Conservation (phyloP, 2,888 invertebrate genomes). For the Eristalinus aeneus region DNA sequence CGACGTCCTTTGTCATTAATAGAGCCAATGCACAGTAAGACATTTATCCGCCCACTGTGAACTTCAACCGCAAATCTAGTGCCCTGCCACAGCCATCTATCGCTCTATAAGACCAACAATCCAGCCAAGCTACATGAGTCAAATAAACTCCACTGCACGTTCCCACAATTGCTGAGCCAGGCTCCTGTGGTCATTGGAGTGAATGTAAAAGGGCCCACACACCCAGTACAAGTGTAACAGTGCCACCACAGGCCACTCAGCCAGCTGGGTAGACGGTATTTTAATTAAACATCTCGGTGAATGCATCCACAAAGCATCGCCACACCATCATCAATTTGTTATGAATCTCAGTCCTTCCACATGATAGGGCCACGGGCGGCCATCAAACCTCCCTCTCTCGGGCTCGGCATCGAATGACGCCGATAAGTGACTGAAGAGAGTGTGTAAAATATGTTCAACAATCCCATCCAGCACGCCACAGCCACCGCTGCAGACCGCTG, state of each 20-base stretch:
- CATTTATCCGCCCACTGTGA: not conserved
- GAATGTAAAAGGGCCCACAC: constrained; percentile 8
- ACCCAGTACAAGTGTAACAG: constrained; percentile 14
- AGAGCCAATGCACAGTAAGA: not conserved
- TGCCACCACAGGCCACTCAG: constrained; percentile 2
- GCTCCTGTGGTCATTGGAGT: not conserved
- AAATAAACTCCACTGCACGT: not conserved
- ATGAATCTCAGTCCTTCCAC: constrained; percentile 14
- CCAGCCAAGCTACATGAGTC: not conserved
- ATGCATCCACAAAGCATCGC: constrained; percentile 26
- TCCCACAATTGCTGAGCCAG: not conserved
- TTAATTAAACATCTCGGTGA: constrained; percentile 44
- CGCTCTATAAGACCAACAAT: not conserved
- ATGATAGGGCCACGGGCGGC: not conserved
- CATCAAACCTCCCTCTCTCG: not conserved
- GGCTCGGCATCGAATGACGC: not conserved
- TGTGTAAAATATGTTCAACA: constrained; percentile 4
- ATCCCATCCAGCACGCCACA: not conserved
- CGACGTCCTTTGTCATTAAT: too few species aligned
- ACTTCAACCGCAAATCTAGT: not conserved
- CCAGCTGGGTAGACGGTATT: constrained; percentile 4
- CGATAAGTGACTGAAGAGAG: constrained; percentile 31
- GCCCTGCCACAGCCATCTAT: not conserved
- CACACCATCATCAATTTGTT: constrained; percentile 20
- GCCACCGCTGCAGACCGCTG: not conserved